Evolutionary conservation across 2,113 vertebrate genomes (phyloP).

Genomic region (Phylloscopus whistleri): DNA sequence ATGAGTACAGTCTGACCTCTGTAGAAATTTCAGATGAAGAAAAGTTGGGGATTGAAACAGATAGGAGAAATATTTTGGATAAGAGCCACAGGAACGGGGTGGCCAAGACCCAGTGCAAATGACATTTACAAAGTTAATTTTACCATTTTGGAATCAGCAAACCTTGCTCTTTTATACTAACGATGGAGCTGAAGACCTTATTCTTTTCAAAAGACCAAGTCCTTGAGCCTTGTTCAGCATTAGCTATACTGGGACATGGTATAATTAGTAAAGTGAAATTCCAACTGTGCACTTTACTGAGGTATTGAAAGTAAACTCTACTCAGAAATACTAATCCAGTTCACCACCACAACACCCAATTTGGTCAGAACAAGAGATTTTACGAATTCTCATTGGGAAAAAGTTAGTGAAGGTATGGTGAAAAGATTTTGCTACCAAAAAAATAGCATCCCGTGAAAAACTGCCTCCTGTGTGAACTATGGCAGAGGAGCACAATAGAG

Average conservation of each 20-base stretch:
- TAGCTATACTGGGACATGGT: background rate
- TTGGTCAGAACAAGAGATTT: background rate
- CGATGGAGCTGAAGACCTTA: background rate
- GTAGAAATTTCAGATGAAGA: background rate
- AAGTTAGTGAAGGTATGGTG: background rate
- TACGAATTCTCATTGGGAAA: background rate
- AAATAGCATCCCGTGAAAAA: background rate
- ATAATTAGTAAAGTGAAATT: background rate
- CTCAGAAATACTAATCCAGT: background rate
- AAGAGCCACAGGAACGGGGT: background rate
- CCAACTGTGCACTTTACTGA: background rate
- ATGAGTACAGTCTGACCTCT: background rate
- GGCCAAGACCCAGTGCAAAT: background rate
- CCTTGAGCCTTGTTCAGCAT: background rate
- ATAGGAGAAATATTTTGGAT: background rate
- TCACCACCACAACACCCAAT: fast-evolving
- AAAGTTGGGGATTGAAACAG: background rate
- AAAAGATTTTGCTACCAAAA: background rate
- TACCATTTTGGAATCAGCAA: background rate
- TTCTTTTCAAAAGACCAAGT: background rate
- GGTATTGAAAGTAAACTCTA: background rate
- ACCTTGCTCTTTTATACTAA: background rate
- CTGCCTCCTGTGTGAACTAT: background rate
- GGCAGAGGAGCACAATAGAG: background rate
- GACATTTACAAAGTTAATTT: background rate